Evolutionary conservation across 2,797 vertebrate species (phyloP).

Genomic region (Hybognathus amarus): DNA sequence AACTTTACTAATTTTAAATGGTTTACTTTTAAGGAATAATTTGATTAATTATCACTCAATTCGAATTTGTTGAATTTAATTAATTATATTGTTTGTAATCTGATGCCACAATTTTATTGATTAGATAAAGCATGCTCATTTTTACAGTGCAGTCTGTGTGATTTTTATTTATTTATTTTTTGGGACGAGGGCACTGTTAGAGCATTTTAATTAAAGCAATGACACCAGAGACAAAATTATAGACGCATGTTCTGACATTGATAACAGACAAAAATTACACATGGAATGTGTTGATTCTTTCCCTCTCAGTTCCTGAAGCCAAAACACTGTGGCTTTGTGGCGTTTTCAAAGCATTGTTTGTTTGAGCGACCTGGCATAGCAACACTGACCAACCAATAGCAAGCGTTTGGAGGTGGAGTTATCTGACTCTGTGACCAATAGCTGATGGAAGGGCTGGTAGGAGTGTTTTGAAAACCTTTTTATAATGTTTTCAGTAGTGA

Average conservation of each 20-base stretch:
- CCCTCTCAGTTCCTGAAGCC: slow-evolving; percentile 16
- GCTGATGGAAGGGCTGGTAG: background rate
- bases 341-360: slow-evolving; percentile 29
- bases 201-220: slow-evolving; percentile 59
- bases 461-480: slow-evolving; percentile 4
- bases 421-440: background rate
- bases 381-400: slow-evolving; percentile 33
- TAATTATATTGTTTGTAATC: too few species aligned
- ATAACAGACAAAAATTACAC: slow-evolving; percentile 38
- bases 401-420: slow-evolving; percentile 24
- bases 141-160: slow-evolving; percentile 50
- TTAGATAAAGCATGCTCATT: too few species aligned
- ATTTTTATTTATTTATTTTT: slow-evolving; percentile 7
- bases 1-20: too few species aligned
- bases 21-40: too few species aligned
- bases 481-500: background rate
- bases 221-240: slow-evolving; percentile 21
- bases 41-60: too few species aligned
- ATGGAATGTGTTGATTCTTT: slow-evolving; percentile 44
- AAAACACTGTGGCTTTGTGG: slow-evolving; percentile 41
- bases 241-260: slow-evolving; percentile 43
- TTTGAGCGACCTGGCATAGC: slow-evolving; percentile 22
- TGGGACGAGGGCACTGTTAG: slow-evolving; percentile 56
- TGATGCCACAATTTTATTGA: too few species aligned
- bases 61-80: too few species aligned